phyloP scores from a whole-genome alignment of 2,888 invertebrate species.

The Lydus trimaculatus region DNA sequence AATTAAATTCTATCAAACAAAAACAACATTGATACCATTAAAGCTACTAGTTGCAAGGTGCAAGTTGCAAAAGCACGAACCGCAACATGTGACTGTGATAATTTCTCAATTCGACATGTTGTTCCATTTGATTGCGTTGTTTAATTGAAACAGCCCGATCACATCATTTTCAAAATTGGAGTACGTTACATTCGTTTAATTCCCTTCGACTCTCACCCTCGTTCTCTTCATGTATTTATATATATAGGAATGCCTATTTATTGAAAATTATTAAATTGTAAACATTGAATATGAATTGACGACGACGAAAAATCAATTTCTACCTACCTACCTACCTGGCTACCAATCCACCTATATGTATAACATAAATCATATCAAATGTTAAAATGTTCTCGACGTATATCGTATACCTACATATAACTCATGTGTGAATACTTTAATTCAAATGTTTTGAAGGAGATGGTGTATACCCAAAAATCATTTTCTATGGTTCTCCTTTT shows the following conservation, averaged over 20 bases:
- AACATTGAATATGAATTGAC: conserved; percentile 54
- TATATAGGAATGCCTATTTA: not conserved
- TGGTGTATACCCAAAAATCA: not conserved
- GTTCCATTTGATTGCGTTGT: conserved; percentile 14
- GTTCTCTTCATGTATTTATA: no score
- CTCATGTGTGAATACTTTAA: conserved; percentile 53
- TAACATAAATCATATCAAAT: conserved; percentile 57
- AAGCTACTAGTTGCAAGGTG: conserved; percentile 1
- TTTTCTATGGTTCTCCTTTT: no score
- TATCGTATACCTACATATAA: no score
- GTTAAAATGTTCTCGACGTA: conserved; percentile 57
- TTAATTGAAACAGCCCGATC: conserved; percentile 17
- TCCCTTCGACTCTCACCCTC: not conserved
- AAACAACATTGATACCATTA: not conserved
- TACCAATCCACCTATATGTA: no score
- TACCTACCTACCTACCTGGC: no score
- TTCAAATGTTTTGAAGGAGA: conserved; percentile 20
- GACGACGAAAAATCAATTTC: conserved; percentile 55
- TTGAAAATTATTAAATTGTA: conserved; percentile 17
- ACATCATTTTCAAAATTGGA: not conserved
- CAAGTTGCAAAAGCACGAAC: conserved; percentile 17
- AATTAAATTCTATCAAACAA: conserved; percentile 17
- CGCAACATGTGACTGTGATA: conserved; percentile 7
- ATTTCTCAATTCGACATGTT: conserved; percentile 16
- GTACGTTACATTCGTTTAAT: not conserved